phyloP scores from a whole-genome alignment of 1,140 invertebrate species.

The Melitaea cinxia region DNA sequence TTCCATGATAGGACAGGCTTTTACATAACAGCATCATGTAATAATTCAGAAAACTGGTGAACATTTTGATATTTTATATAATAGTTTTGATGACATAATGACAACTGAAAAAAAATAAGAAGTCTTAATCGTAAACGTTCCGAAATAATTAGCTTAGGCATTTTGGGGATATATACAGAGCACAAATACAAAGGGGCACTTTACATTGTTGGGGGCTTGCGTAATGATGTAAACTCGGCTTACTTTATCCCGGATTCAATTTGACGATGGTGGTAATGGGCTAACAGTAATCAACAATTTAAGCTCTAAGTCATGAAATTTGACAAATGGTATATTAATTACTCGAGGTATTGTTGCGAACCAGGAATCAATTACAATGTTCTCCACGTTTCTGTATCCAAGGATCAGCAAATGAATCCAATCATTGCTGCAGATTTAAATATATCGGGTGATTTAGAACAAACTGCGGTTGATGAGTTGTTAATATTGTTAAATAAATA shows the following conservation, averaged over 20 bases:
- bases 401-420: no score
- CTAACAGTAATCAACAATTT: neutral
- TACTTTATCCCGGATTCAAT: neutral
- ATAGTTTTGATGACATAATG: neutral
- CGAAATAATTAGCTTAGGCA: neutral
- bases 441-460: no score
- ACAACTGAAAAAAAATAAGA: neutral
- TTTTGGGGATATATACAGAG: neutral
- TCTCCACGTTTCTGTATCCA: no score
- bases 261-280: neutral
- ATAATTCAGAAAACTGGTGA: neutral
- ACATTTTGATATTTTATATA: neutral
- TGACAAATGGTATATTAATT: no score
- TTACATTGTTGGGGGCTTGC: neutral
- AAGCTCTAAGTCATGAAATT: neutral
- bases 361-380: no score
- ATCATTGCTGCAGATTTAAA: no score
- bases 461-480: no score
- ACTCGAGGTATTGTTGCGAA: no score
- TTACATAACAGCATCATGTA: conserved; percentile 8
- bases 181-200: neutral
- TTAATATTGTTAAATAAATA: no score
- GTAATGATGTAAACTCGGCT: neutral
- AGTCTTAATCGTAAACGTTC: neutral
- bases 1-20: neutral